Conservation (phyloP, 2,113 vertebrate species). For the Gopherus flavomarginatus region DNA sequence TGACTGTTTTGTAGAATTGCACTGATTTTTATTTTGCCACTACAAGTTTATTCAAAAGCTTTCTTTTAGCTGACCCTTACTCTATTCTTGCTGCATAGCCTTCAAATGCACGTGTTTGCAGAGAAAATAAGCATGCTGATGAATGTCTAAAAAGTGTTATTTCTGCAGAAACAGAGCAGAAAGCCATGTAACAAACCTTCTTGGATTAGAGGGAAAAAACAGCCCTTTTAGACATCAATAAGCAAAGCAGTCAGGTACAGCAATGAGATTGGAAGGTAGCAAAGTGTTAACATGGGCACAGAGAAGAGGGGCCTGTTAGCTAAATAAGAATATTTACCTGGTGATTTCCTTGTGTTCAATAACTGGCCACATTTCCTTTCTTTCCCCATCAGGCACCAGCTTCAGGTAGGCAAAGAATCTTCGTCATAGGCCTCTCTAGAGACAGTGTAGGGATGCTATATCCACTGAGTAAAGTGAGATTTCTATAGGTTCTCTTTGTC, state of each 20-base stretch:
- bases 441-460: background rate
- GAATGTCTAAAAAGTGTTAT: too few relatives aligned
- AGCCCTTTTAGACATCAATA: background rate
- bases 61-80: background rate
- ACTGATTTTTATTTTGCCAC: background rate
- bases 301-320: background rate
- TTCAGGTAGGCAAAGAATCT: background rate
- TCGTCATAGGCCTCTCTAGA: background rate
- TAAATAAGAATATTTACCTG: background rate
- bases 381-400: background rate
- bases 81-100: background rate
- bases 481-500: background rate
- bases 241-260: background rate
- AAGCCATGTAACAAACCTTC: background rate
- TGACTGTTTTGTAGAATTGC: background rate
- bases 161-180: background rate
- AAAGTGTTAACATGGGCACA: background rate
- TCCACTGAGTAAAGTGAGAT: background rate
- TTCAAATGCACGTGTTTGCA: background rate
- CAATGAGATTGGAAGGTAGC: background rate
- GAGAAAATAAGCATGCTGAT: too few relatives aligned
- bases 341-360: rapidly evolving
- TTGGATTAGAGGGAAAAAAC: background rate
- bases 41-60: background rate
- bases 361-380: background rate